These are phyloP conservation scores for Himalopsyche anomala DNA, from an alignment of 2,888 invertebrate genomes.

Conservation along the genomic window DNA sequence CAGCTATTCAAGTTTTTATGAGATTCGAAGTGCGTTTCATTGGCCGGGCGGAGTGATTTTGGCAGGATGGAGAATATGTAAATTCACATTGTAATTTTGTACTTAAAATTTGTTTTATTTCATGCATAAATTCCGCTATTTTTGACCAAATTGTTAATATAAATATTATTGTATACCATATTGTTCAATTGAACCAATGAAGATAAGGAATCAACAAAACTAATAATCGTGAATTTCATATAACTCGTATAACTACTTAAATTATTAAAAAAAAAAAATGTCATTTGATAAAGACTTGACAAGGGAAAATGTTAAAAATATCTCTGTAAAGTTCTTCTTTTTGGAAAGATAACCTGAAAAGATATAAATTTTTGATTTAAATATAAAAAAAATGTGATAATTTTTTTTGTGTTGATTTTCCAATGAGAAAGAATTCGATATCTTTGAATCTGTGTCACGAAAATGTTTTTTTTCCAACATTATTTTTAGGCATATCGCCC, in stretches of 20 bases:
- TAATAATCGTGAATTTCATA: slow-evolving; percentile 54
- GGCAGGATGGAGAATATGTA: slow-evolving; percentile 52
- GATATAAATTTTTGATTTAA: slow-evolving; percentile 33
- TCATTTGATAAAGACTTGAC: slow-evolving; percentile 48
- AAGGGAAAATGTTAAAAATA: slow-evolving; percentile 6
- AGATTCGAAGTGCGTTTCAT: background rate
- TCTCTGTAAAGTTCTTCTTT: background rate
- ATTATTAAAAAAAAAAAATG: slow-evolving; percentile 45
- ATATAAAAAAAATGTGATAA: slow-evolving; percentile 33
- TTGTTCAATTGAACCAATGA: slow-evolving; percentile 45
- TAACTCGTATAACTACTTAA: slow-evolving; percentile 47
- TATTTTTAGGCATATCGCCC: background rate
- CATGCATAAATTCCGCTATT: slow-evolving; percentile 48
- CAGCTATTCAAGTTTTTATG: slow-evolving; percentile 13
- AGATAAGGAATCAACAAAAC: slow-evolving; percentile 33
- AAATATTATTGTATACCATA: slow-evolving; percentile 46
- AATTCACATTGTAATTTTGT: slow-evolving; percentile 63
- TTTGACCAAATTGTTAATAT: slow-evolving; percentile 43
- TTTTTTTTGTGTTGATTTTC: slow-evolving; percentile 4
- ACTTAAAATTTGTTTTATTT: slow-evolving; percentile 56
- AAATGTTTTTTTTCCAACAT: background rate
- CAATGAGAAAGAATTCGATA: background rate
- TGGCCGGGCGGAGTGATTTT: slow-evolving; percentile 52
- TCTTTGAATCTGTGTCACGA: slow-evolving; percentile 12
- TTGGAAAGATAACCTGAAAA: slow-evolving; percentile 3